These are phyloP conservation scores for Thrips palmi DNA, from an alignment of 1,140 invertebrate species.

Conservation along the genomic window DNA sequence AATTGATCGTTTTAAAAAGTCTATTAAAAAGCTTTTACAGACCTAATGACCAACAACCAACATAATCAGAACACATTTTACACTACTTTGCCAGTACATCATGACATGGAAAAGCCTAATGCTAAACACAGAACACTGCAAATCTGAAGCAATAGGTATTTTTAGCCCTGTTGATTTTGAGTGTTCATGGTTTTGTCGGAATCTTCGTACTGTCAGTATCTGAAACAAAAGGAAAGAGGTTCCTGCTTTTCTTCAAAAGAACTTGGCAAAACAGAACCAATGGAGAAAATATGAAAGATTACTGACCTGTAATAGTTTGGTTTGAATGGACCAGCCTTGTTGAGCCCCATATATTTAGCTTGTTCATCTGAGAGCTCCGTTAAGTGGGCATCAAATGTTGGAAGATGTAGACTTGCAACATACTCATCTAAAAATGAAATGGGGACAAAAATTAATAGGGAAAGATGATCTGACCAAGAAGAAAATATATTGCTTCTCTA, in stretches of 20 bases:
- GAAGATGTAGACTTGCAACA: conserved; percentile 86
- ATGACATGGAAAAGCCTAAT: neutral
- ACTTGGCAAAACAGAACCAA: neutral
- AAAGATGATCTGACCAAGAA: neutral
- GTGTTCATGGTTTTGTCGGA: neutral
- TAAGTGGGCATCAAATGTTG: conserved; percentile 91
- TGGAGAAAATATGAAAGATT: neutral
- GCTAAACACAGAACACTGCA: neutral
- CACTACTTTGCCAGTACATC: neutral
- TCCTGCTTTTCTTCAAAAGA: neutral
- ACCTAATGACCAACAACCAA: neutral
- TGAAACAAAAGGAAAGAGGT: neutral
- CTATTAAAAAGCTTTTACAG: conserved; percentile 1
- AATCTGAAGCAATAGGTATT: neutral
- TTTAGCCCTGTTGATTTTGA: neutral
- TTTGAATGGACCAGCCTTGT: conserved; percentile 95
- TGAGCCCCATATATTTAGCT: conserved; percentile 92
- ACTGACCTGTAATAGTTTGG: conserved; percentile 89
- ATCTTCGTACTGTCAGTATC: neutral
- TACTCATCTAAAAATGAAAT: conserved; percentile 64
- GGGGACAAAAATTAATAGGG: conserved; percentile 4
- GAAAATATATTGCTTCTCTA: neutral
- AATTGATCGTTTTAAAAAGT: too few relatives aligned
- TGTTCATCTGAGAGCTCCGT: conserved; percentile 93
- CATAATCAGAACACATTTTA: neutral